A percentile compares a stretch with the other conserved stretches of the same genome.
phyloP scores from a whole-genome alignment of 2,113 vertebrate species.

The Cygnus atratus region DNA sequence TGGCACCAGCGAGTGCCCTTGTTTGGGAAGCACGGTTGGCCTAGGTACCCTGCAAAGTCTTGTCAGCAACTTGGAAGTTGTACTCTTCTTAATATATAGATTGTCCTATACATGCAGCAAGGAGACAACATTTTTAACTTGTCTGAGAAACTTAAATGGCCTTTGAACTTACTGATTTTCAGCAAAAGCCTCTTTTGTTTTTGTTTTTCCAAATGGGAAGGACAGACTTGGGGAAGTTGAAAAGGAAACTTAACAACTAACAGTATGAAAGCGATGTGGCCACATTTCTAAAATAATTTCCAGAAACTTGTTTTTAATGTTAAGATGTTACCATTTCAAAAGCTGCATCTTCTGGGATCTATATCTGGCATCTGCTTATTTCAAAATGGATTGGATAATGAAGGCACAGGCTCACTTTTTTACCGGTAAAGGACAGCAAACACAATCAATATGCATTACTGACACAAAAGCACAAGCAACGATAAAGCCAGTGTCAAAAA shows the following conservation, averaged over 20 bases:
- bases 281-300: conserved; percentile 32
- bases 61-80: not conserved
- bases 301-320: conserved; percentile 50
- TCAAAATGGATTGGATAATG: conserved; percentile 58
- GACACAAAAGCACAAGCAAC: conserved; percentile 53
- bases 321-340: not conserved
- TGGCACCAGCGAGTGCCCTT: not conserved
- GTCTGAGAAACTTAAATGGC: conserved; percentile 15
- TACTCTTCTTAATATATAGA: not conserved
- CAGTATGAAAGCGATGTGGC: conserved; percentile 41
- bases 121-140: conserved; percentile 8
- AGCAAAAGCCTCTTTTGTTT: not conserved
- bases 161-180: not conserved
- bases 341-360: conserved; percentile 39
- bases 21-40: not conserved
- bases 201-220: conserved; percentile 9
- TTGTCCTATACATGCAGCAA: not conserved
- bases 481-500: conserved; percentile 49
- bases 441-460: conserved; percentile 53
- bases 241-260: conserved; percentile 31
- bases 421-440: conserved; percentile 58
- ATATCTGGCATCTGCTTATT: conserved; percentile 51
- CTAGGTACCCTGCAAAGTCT: not conserved
- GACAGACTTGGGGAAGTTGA: not conserved
- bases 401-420: conserved; percentile 73